Evolutionary conservation across 2,797 vertebrate species (phyloP).

Genomic region (Sebastes variabilis): DNA sequence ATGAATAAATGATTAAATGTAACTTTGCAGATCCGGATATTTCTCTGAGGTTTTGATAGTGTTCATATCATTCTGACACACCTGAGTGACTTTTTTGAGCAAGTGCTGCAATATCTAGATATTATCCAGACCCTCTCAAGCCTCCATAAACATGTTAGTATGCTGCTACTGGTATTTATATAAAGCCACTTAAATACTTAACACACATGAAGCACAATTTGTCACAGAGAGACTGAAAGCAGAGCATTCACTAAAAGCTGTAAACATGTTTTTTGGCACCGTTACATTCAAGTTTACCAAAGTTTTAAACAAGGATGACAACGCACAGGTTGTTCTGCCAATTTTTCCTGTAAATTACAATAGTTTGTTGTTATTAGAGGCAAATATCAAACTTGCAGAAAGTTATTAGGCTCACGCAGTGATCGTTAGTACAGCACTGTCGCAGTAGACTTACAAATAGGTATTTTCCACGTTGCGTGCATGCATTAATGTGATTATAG

Average conservation of each 20-base stretch:
- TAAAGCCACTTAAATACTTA: conserved; percentile 65
- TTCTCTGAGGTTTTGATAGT: conserved; percentile 3
- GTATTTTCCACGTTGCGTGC: conserved; percentile 57
- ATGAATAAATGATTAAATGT: background rate
- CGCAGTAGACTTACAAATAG: conserved; percentile 44
- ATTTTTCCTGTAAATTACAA: conserved; percentile 4
- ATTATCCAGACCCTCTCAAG: conserved; percentile 82
- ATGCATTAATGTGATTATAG: conserved; percentile 59
- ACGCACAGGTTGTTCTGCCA: background rate
- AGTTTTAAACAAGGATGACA: conserved; percentile 5
- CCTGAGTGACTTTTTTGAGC: conserved; percentile 77
- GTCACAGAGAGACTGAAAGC: conserved; percentile 44
- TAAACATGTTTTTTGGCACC: conserved; percentile 5
- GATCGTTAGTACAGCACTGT: conserved; percentile 33
- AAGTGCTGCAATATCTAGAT: conserved; percentile 75
- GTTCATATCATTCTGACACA: conserved; percentile 59
- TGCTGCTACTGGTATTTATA: conserved; percentile 67
- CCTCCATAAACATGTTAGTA: conserved; percentile 74
- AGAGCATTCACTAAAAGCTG: background rate
- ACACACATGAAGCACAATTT: conserved; percentile 44
- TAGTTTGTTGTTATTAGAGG: conserved; percentile 8
- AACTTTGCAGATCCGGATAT: background rate
- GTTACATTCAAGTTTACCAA: conserved; percentile 1
- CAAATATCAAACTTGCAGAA: conserved; percentile 20
- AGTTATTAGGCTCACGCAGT: conserved; percentile 29